Conservation (phyloP, 2,888 invertebrate genomes). For the Morpho achilles region DNA sequence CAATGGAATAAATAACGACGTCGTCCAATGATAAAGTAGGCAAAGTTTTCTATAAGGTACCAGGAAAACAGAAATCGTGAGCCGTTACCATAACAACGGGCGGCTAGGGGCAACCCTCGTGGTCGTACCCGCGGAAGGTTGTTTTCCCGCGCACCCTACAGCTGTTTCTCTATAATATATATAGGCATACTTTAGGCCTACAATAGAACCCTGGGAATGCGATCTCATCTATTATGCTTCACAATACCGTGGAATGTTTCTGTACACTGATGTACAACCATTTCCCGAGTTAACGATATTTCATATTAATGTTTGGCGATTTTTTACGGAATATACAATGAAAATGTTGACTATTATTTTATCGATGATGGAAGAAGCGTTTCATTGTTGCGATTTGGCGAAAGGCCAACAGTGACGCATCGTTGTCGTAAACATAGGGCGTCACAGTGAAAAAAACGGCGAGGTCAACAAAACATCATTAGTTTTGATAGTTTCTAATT, state of each 20-base stretch:
- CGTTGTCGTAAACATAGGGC: slow-evolving; percentile 22
- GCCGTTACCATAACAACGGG: slow-evolving; percentile 58
- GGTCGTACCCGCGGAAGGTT: slow-evolving; percentile 37
- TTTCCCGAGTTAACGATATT: slow-evolving; percentile 14
- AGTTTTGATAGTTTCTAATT: no score
- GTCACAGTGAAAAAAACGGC: slow-evolving; percentile 8
- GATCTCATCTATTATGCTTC: slow-evolving; percentile 45
- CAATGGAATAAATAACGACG: no score
- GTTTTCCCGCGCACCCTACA: slow-evolving; percentile 60
- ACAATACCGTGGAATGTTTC: slow-evolving; percentile 32
- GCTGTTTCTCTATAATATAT: slow-evolving; percentile 54
- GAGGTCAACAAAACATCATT: slow-evolving; percentile 4
- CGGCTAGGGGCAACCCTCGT: slow-evolving; percentile 44
- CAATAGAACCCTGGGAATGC: slow-evolving; percentile 26
- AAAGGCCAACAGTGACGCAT: slow-evolving; percentile 43
- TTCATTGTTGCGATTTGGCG: slow-evolving; percentile 50
- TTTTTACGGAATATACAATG: slow-evolving; percentile 14
- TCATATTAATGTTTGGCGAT: slow-evolving; percentile 14
- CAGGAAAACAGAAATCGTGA: slow-evolving; percentile 56
- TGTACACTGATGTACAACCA: slow-evolving; percentile 17
- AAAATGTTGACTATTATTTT: slow-evolving; percentile 27
- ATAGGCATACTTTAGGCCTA: slow-evolving; percentile 32
- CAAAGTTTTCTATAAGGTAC: slow-evolving; percentile 23
- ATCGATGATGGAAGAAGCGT: slow-evolving; percentile 30
- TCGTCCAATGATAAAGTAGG: neutral